A percentile compares a stretch with the other conserved stretches of the same genome.
These are phyloP conservation scores for Laticauda laticaudata DNA, from an alignment of 2,113 vertebrate genomes.

Conservation along the genomic window DNA sequence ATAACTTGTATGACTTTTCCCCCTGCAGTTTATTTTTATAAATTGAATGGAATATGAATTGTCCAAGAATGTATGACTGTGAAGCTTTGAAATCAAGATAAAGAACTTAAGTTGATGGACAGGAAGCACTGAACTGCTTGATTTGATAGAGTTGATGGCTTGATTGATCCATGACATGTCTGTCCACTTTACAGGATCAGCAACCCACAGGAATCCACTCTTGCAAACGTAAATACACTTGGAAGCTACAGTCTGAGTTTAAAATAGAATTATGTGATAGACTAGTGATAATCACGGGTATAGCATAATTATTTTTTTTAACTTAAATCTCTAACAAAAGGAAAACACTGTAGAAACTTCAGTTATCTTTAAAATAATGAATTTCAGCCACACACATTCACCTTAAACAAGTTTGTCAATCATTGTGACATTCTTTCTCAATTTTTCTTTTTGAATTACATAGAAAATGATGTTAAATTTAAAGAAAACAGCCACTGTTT, in stretches of 20 bases:
- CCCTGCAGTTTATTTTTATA: slow-evolving; percentile 37
- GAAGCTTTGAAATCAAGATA: slow-evolving; percentile 47
- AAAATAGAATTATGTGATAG: slow-evolving; percentile 16
- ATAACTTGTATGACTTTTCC: slow-evolving; percentile 14
- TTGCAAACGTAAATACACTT: slow-evolving; percentile 31
- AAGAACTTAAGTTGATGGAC: background rate
- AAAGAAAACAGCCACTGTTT: background rate
- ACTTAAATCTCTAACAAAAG: slow-evolving; percentile 8
- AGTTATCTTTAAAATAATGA: slow-evolving; percentile 30
- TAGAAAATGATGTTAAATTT: background rate
- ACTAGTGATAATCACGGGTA: background rate
- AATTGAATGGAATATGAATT: slow-evolving; percentile 48
- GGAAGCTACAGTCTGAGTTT: slow-evolving; percentile 21
- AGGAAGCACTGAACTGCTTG: slow-evolving; percentile 10
- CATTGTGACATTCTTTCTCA: background rate
- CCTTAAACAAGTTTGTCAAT: background rate
- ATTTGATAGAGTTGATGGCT: slow-evolving; percentile 19
- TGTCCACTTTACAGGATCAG: slow-evolving; percentile 44
- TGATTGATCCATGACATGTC: slow-evolving; percentile 31
- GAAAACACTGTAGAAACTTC: slow-evolving; percentile 33
- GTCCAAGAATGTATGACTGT: slow-evolving; percentile 46
- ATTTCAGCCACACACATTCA: slow-evolving; percentile 16
- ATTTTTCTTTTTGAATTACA: background rate
- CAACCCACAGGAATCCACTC: slow-evolving; percentile 36
- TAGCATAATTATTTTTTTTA: slow-evolving; percentile 32